Evolutionary conservation across 1,140 invertebrate species (phyloP).

Genomic region (Caenorhabditis tropicalis): DNA sequence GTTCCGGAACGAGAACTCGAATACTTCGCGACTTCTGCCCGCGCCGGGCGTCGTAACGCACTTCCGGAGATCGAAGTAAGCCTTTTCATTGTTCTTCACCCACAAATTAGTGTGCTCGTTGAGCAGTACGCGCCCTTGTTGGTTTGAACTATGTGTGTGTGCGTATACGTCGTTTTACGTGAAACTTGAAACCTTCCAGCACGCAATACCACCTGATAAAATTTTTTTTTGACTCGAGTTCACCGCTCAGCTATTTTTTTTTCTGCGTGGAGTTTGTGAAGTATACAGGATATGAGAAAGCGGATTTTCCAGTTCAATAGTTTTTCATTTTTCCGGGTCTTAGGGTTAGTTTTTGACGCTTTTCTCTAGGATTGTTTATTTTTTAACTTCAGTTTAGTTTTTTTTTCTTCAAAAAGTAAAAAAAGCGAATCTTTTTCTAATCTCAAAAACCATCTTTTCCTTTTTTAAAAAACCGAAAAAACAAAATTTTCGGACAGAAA

Average conservation of each 20-base stretch:
- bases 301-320: conserved; percentile 18
- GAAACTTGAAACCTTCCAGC: conserved; percentile 26
- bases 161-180: conserved; percentile 7
- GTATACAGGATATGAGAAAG: neutral
- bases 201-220: conserved; percentile 10
- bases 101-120: neutral
- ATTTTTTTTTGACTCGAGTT: too few relatives aligned
- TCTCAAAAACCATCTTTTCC: neutral
- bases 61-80: conserved; percentile 52
- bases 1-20: conserved; percentile 20
- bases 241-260: too few relatives aligned
- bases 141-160: neutral
- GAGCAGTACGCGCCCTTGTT: conserved; percentile 4
- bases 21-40: conserved; percentile 39
- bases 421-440: conserved; percentile 2
- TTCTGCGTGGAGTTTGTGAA: neutral
- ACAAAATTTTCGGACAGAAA: neutral
- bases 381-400: neutral
- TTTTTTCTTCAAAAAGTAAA: neutral
- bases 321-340: neutral
- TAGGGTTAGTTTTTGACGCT: neutral
- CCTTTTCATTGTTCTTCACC: neutral
- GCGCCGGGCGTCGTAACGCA: conserved; percentile 49
- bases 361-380: neutral
- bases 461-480: neutral